Percentiles rank a stretch among this genome's conserved stretches.
phyloP scores from a whole-genome alignment of 2,113 vertebrate species.

The Bambusicola thoracicus region DNA sequence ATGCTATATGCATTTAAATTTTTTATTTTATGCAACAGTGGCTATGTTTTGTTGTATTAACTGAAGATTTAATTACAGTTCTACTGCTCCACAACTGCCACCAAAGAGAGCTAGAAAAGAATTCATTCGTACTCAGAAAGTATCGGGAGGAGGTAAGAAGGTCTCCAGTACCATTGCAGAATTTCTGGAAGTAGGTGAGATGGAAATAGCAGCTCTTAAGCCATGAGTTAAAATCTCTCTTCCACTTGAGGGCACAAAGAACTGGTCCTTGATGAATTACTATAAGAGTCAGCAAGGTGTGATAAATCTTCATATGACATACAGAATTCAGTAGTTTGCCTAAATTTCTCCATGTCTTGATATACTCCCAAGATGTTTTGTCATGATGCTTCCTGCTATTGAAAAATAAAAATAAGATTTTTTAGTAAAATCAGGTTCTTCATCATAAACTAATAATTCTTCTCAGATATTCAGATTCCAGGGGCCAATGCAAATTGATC shows the following conservation, averaged over 20 bases:
- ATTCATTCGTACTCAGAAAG: background rate
- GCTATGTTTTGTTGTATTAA: background rate
- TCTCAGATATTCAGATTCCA: background rate
- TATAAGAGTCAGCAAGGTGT: background rate
- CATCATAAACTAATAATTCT: background rate
- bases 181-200: background rate
- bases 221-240: accelerated
- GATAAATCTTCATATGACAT: background rate
- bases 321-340: background rate
- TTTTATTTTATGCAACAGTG: conserved; percentile 3
- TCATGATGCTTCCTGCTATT: background rate
- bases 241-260: background rate
- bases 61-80: conserved; percentile 27
- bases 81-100: background rate
- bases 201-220: background rate
- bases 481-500: background rate
- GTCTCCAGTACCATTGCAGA: background rate
- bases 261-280: background rate
- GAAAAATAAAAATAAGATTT: background rate
- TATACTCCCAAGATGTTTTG: background rate
- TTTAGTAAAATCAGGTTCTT: background rate
- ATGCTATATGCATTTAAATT: conserved; percentile 4
- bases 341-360: background rate
- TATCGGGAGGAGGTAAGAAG: background rate
- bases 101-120: background rate